Evolutionary conservation across 1,140 invertebrate species (phyloP), one percentile per base, ranked within the genome.

Genomic region (Amyelois transitella): DNA sequence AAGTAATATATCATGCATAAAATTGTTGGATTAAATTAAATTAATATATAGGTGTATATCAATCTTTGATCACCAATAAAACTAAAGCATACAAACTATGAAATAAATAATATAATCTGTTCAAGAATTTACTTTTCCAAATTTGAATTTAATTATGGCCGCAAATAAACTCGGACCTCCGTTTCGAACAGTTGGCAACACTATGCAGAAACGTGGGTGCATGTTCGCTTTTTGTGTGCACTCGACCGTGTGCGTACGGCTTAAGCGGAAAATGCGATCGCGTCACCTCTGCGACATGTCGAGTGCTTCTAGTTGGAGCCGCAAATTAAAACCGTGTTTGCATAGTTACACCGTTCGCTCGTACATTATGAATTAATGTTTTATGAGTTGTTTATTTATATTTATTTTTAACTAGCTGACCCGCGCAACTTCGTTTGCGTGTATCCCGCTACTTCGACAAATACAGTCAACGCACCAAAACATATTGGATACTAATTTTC

Each of bases 181-280:
- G 17, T 38, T 38, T 38, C n/a, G 32, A 14, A 6, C 25, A 32
- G 25, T 10, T 32, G 32, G 20, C 18, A 45, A 45, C 18, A 45
- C 44, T 45, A 17, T 51, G 32, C 38, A 21, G 50, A 18, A 51
- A 18, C 22, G 18, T 20, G 44, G 18, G 10, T 47, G 22, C 18
- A 20, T 24, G 32, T 25, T 43, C 10, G 54, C 58, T 53, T 71
- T 71, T 72, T 64, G 64, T 63, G 61, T 51, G 63, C 58, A 54
- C 55, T 72, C 71, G 63, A 64, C 66, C 63, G 55, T 67, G 44
- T 24, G 51, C 14, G 50, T 53, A 53, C 48, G 55, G 62, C 60
- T 58, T 50, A 58, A 57, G 62, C 56, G 58, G 55, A 60, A 70
- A 74, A 74, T 72, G 68, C 71, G 60, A 71, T 66, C 64, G 58